Evolutionary conservation across 2,113 vertebrate species (phyloP), one percentile per base, ranked within the genome.

Genomic region (Anarhynchus alexandrinus): DNA sequence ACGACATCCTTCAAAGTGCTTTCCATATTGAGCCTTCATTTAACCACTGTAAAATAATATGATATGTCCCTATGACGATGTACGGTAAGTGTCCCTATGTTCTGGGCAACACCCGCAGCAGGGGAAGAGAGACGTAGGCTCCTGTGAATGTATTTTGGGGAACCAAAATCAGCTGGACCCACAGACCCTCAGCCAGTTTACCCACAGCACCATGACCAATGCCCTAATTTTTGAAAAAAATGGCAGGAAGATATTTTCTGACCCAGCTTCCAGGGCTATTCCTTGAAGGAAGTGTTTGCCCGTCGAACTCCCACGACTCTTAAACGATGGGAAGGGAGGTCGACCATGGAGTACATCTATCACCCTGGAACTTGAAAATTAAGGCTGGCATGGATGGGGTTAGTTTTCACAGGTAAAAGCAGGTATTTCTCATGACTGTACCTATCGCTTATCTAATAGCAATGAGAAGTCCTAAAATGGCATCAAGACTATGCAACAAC

Each of bases 291-390:
- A 69, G 4, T 4, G 8, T 4, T 86, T 76, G 45, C 57, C 17
- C 49, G 23, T 4, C 45, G 49, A 17, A 23, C 12, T 59, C 23
- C 40, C 20, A 7, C 6, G 21, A 70, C 25, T 30, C 36, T 76
- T 38, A 10, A 74, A 43, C 1, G 2, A 30, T 10, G 36, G n/a
- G 16, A 19, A 65, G 25, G 42, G 27, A 87, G 14, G 5, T 29
- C 1, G 7, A 6, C 19, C 51, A 7, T 2, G 3, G 4, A 2
- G 21, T 7, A 36, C 25, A 74, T 12, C 61, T 30, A 4, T n/a
- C 59, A 40, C 25, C 47, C 16, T 23, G 32, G 58, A 84, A 40
- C 14, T 22, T 43, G 21, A 47, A 78, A 38, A n/a, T 4, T 15
- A 26, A 67, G 40, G 32, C 52, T 62, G 59, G 38, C 19, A 14